Percentiles rank a stretch among this genome's conserved stretches.
Conservation (phyloP, 2,113 vertebrate genomes). For the Burhinus bistriatus region DNA sequence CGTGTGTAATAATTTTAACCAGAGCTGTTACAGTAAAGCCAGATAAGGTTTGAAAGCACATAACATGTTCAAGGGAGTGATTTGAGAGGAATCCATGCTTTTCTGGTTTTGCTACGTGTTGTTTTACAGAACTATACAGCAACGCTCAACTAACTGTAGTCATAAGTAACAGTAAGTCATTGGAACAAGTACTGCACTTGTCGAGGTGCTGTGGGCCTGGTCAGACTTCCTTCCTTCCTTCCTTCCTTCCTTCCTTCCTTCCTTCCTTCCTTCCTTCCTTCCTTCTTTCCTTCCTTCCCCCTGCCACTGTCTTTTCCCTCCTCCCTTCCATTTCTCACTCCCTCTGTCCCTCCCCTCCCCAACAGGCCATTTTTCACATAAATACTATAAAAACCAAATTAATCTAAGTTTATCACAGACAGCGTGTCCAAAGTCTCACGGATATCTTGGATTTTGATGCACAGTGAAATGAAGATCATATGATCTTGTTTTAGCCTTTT, state of each 20-base stretch:
- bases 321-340: neutral
- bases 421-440: neutral
- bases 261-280: neutral
- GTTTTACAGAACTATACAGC: neutral
- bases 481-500: neutral
- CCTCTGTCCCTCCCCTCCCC: neutral
- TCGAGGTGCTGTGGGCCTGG: rapidly evolving
- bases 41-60: neutral
- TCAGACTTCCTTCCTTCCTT: neutral
- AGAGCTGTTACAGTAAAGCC: neutral
- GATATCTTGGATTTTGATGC: neutral
- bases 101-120: neutral
- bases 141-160: neutral
- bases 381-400: neutral
- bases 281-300: neutral
- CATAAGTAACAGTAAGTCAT: too few species aligned
- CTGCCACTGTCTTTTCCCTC: too few species aligned
- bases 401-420: neutral
- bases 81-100: neutral
- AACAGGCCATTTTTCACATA: neutral
- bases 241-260: neutral
- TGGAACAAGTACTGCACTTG: neutral
- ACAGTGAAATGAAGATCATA: neutral
- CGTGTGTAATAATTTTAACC: neutral
- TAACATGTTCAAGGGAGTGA: neutral